Percentiles rank a stretch among this genome's conserved stretches.
Conservation (phyloP, 2,888 invertebrate genomes). For the Coelopa pilipes region DNA sequence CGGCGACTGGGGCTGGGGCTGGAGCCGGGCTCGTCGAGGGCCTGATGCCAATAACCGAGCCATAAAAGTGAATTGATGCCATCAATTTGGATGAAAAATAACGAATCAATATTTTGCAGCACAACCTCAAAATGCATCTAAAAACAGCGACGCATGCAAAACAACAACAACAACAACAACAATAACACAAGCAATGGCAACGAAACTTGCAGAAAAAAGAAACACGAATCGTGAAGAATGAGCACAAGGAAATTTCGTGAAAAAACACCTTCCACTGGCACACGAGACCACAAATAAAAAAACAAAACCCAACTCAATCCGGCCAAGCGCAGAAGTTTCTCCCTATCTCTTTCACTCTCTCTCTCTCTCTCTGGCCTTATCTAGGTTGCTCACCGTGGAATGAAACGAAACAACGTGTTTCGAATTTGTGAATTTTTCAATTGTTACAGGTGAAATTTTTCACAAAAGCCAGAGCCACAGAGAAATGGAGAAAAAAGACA, state of each 20-base stretch:
- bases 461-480: background rate
- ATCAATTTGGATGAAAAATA: constrained; percentile 17
- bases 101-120: constrained; percentile 20
- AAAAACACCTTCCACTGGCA: no score
- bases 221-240: background rate
- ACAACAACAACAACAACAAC: background rate
- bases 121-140: no score
- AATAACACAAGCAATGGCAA: background rate
- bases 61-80: constrained; percentile 13
- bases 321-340: no score
- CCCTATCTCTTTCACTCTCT: no score
- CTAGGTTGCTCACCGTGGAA: background rate
- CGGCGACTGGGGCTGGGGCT: no score
- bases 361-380: no score
- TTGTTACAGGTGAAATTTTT: constrained; percentile 4
- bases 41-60: background rate
- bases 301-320: no score
- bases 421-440: constrained; percentile 16
- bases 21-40: no score
- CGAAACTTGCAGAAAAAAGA: no score
- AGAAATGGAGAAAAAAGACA: no score
- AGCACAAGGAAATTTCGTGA: background rate
- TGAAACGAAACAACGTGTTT: background rate
- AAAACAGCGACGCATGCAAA: no score
- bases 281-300: no score